Conservation (phyloP, 2,113 vertebrate species). For the Ginglymostoma cirratum region DNA sequence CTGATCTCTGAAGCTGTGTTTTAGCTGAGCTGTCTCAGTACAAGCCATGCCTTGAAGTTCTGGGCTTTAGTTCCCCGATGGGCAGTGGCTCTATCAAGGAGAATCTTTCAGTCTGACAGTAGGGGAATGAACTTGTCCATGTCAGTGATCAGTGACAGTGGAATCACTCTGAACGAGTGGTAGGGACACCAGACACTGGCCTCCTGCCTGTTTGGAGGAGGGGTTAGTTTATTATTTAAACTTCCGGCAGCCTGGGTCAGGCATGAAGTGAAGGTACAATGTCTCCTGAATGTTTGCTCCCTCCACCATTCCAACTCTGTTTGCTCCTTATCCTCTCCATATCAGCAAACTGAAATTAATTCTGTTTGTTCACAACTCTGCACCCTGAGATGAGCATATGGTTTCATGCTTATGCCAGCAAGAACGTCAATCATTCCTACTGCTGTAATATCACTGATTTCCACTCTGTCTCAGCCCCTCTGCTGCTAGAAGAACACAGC, state of each 20-base stretch:
- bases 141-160: neutral
- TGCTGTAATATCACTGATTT: too few species aligned
- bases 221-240: too few species aligned
- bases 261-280: neutral
- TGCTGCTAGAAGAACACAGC: too few species aligned
- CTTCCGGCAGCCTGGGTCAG: neutral
- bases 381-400: too few species aligned
- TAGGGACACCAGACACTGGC: neutral
- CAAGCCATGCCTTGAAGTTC: neutral
- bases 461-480: too few species aligned
- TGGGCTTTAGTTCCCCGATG: neutral
- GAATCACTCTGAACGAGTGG: neutral
- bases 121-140: neutral
- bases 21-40: neutral
- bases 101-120: neutral
- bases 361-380: too few species aligned
- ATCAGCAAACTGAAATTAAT: too few species aligned
- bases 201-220: neutral
- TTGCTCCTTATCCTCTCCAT: too few species aligned
- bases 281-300: neutral
- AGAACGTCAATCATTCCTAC: too few species aligned
- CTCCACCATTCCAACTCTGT: too few species aligned
- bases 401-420: too few species aligned
- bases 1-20: neutral
- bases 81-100: neutral